Conservation (phyloP, 1,140 invertebrate species). For the Hyposmocoma kahamanoa region DNA sequence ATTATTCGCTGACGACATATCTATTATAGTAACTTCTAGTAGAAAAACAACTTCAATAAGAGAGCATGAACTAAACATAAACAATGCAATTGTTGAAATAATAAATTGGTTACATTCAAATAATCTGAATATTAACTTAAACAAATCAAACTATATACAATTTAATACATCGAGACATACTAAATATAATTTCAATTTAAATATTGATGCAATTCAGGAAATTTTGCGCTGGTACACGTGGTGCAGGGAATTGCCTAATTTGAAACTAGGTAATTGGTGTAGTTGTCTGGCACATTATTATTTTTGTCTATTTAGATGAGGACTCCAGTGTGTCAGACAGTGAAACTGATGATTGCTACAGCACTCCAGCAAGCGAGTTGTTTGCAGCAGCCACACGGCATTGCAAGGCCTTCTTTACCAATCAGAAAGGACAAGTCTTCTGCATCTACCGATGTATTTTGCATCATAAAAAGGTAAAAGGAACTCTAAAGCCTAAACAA, state of each 20-base stretch:
- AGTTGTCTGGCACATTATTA: background rate
- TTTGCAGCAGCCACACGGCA: slow-evolving; percentile 75
- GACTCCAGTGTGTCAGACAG: slow-evolving; percentile 86
- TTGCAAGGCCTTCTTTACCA: slow-evolving; percentile 84
- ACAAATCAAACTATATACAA: background rate
- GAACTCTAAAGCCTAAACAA: too few relatives aligned
- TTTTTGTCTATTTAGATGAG: slow-evolving; percentile 72
- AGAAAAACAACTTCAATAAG: too few relatives aligned
- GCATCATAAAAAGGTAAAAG: slow-evolving; percentile 80
- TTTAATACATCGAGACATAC: background rate
- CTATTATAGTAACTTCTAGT: too few relatives aligned
- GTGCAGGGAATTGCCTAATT: background rate
- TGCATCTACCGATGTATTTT: slow-evolving; percentile 83
- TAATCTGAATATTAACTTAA: background rate
- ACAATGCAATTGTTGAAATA: too few relatives aligned
- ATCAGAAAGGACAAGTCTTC: slow-evolving; percentile 78
- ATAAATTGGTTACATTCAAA: too few relatives aligned
- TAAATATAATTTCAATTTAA: background rate
- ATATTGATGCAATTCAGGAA: too few relatives aligned
- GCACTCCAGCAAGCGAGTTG: slow-evolving; percentile 71
- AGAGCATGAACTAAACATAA: too few relatives aligned
- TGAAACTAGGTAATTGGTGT: background rate
- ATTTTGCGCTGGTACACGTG: background rate
- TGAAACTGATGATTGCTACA: slow-evolving; percentile 73
- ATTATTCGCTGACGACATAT: too few relatives aligned